A percentile compares a stretch with the other conserved stretches of the same genome.
These are phyloP conservation scores for Brachionus koreanus DNA, from an alignment of 1,140 invertebrate species.

Conservation along the genomic window DNA sequence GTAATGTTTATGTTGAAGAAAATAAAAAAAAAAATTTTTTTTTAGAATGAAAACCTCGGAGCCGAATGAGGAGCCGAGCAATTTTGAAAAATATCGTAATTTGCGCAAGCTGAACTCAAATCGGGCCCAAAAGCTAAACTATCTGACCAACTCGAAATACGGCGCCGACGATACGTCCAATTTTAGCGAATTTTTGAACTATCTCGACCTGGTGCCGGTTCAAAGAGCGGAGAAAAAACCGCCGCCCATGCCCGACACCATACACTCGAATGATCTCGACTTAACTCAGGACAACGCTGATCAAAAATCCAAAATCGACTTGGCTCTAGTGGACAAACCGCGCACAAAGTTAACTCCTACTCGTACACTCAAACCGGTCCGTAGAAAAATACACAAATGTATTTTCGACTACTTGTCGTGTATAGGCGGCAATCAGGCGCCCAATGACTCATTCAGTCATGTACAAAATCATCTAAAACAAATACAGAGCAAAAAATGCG, in stretches of 20 bases:
- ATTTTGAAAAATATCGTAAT: background rate
- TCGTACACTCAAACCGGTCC: background rate
- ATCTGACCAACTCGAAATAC: background rate
- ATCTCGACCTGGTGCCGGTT: background rate
- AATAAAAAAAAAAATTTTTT: background rate
- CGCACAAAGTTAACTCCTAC: background rate
- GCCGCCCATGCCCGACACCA: background rate
- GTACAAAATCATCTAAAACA: background rate
- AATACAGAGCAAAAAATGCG: background rate
- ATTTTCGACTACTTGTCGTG: background rate
- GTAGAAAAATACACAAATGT: background rate
- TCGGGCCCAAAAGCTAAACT: background rate
- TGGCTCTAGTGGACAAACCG: background rate
- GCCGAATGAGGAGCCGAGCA: background rate
- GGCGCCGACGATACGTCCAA: background rate
- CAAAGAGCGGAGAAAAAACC: background rate
- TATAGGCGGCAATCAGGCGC: background rate
- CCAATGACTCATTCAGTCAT: background rate
- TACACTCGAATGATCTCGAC: background rate
- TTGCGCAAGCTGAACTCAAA: background rate
- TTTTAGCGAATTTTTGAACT: background rate
- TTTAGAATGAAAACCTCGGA: slow-evolving; percentile 18
- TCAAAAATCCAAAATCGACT: background rate
- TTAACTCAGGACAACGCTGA: background rate
- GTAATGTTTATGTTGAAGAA: too few species aligned